Evolutionary conservation across 2,113 vertebrate genomes (phyloP).

Genomic region (Vireo altiloquus): DNA sequence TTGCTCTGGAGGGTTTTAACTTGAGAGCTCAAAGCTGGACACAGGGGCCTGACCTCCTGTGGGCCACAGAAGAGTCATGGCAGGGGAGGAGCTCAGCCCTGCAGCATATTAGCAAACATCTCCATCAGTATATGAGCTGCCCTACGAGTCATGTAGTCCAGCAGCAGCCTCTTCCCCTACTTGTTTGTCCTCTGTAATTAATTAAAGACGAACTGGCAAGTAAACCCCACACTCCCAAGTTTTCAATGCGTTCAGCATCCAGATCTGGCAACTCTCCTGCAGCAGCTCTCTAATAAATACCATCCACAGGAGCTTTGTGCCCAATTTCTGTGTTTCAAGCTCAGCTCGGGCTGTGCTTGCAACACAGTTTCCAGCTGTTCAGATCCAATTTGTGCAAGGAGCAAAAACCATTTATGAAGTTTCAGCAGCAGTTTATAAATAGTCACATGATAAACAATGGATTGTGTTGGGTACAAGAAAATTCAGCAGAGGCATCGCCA

Average conservation of each 20-base stretch:
- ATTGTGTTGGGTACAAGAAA: background rate
- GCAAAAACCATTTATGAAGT: slow-evolving; percentile 48
- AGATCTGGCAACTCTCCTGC: background rate
- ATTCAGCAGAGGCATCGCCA: background rate
- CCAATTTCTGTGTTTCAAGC: slow-evolving; percentile 46
- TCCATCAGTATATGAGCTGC: background rate
- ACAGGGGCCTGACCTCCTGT: fast-evolving
- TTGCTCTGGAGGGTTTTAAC: background rate
- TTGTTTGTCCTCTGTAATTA: background rate
- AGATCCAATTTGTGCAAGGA: slow-evolving; percentile 38
- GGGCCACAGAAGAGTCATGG: background rate
- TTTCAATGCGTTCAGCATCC: background rate
- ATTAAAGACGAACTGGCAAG: background rate
- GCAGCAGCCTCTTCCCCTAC: background rate
- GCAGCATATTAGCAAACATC: background rate
- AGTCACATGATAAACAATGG: slow-evolving; percentile 56
- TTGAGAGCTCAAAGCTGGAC: background rate
- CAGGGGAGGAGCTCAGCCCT: background rate
- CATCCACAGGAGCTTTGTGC: slow-evolving; percentile 62
- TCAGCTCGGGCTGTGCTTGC: slow-evolving; percentile 28
- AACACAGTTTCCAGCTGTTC: slow-evolving; percentile 71
- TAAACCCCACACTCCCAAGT: background rate
- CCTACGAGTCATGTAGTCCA: background rate
- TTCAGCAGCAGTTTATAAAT: slow-evolving; percentile 30
- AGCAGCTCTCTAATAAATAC: slow-evolving; percentile 39